Evolutionary conservation across 2,888 invertebrate genomes (phyloP), one percentile per base, ranked within the genome.

Genomic region (Amphipyra tragopoginis): DNA sequence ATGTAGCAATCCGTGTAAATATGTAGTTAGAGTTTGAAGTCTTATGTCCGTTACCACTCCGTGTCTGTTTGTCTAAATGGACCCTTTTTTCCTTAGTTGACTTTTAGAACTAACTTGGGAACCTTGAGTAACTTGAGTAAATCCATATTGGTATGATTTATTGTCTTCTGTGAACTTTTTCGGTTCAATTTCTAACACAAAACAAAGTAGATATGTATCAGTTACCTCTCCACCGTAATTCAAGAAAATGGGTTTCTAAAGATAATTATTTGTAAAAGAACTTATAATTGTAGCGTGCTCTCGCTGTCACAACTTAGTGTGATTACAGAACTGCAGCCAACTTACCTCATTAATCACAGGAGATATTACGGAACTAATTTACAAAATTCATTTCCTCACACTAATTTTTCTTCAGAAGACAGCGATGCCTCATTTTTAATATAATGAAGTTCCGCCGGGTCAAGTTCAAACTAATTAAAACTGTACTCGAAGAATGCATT

Each of bases 391-490:
- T 79, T 68, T 71, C 40, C 57, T 45, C 42, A 45, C 44, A n/a
- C 61, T 55, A 64, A 65, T 71, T 45, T 70, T 43, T 60, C 57
- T 64, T 60, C 42, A 42, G 62, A 34, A 59, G 65, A 54, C 57
- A 47, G 57, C 58, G 45, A 64, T 67, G 57, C 50, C 71, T 76
- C 72, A 69, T 76, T 74, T 68, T 79, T 65, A 59, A 60, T 69
- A 55, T 75, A 70, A 80, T 72, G 64, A 69, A 78, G 70, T 71
- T 67, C 72, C 50, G 62, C 14, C 47, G 56, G 81, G 79, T 80
- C 79, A 81, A 80, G 81, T 77, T 81, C 79, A 69, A 72, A 75
- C 72, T 80, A 80, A 81, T 80, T 79, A 81, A 81, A 80, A 80
- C 68, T 63, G 78, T 78, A 70, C 60, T 80, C 65, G 29, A 51